phyloP scores from a whole-genome alignment of 2,113 vertebrate genomes.

The Sylvietta virens region DNA sequence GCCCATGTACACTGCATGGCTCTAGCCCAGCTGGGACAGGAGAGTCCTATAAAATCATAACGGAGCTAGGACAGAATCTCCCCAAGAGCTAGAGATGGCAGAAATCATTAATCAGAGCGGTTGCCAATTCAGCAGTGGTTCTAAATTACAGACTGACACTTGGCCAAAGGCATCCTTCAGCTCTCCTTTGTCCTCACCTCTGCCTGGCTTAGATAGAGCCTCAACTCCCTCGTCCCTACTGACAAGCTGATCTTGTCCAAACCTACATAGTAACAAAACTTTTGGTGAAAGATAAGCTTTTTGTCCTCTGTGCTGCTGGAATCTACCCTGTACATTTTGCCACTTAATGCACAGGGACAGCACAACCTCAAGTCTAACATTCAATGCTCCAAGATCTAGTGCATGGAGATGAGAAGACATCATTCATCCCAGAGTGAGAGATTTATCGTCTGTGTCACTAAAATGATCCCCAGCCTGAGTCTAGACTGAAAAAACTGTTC shows the following conservation, averaged over 20 bases:
- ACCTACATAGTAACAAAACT: fast-evolving
- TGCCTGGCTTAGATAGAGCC: background rate
- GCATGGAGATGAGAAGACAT: background rate
- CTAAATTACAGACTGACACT: background rate
- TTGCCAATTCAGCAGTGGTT: background rate
- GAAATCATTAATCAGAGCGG: background rate
- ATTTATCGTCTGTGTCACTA: background rate
- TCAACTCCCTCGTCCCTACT: background rate
- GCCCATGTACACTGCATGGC: background rate
- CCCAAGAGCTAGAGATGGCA: background rate
- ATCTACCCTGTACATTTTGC: background rate
- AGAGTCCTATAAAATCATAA: background rate
- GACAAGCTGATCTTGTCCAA: background rate
- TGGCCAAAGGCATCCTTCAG: background rate
- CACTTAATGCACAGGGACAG: background rate
- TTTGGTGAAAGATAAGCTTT: background rate
- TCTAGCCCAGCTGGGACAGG: background rate
- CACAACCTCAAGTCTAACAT: background rate
- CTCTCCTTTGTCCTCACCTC: background rate
- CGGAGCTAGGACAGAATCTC: background rate
- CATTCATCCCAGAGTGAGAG: background rate
- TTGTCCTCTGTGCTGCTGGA: background rate
- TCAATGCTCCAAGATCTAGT: background rate
- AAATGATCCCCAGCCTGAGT: background rate
- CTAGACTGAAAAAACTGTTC: background rate